Percentiles rank a stretch among this genome's conserved stretches.
Evolutionary conservation across 2,113 vertebrate genomes (phyloP).

Genomic region (Serilophus lunatus): DNA sequence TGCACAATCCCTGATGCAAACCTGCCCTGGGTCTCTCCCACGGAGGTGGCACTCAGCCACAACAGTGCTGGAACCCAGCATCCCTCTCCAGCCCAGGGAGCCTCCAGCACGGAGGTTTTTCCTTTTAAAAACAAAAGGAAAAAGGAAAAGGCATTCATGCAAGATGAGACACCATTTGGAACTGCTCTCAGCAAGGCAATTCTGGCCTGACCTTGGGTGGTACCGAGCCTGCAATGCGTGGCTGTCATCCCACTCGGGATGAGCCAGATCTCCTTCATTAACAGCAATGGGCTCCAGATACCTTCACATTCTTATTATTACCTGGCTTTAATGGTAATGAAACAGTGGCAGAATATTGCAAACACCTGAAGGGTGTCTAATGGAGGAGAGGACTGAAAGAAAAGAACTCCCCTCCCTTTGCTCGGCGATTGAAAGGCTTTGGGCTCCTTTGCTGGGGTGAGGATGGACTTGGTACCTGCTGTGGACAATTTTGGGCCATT

Average conservation of each 20-base stretch:
- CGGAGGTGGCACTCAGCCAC: not conserved
- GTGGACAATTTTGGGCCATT: not conserved
- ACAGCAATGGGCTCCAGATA: constrained; percentile 69
- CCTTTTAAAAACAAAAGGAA: not conserved
- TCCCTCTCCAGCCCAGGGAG: not conserved
- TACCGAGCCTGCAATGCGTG: constrained; percentile 10
- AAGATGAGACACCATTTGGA: constrained; percentile 25
- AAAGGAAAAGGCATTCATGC: constrained; percentile 27
- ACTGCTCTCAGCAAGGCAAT: constrained; percentile 44
- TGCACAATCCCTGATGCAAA: not conserved
- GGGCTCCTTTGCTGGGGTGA: not conserved
- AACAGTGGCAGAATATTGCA: constrained; percentile 66
- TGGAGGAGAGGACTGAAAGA: constrained; percentile 46
- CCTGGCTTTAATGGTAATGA: constrained; percentile 71
- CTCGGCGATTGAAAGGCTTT: constrained; percentile 47
- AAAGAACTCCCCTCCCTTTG: constrained; percentile 14
- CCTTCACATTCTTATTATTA: constrained; percentile 65
- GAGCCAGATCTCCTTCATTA: constrained; percentile 75
- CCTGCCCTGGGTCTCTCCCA: not conserved
- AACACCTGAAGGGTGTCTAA: constrained; percentile 78
- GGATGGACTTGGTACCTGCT: not conserved
- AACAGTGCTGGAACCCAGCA: not conserved
- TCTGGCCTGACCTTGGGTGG: constrained; percentile 57
- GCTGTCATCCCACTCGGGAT: constrained; percentile 35
- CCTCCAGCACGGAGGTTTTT: rapidly evolving